These are phyloP conservation scores for Oreochromis tanganicae DNA, from an alignment of 2,113 vertebrate genomes.

Conservation along the genomic window DNA sequence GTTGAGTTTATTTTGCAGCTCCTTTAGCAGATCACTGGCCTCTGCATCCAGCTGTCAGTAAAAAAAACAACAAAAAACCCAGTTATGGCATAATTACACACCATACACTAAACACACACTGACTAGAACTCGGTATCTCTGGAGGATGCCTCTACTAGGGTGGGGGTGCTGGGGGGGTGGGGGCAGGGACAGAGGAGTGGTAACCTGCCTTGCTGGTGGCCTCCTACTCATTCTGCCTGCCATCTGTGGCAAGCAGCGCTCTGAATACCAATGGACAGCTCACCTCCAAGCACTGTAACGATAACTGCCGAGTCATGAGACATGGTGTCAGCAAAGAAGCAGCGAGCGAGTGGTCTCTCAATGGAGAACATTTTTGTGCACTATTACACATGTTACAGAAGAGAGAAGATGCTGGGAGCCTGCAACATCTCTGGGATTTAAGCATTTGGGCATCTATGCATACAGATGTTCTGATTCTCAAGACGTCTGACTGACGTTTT, in stretches of 20 bases:
- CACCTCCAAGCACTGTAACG: slow-evolving; percentile 30
- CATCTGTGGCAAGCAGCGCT: slow-evolving; percentile 35
- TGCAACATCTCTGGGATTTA: neutral
- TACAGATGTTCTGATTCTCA: neutral
- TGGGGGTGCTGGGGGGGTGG: neutral
- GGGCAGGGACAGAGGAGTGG: slow-evolving; percentile 5
- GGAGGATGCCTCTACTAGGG: slow-evolving; percentile 17
- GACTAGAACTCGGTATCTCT: slow-evolving; percentile 18
- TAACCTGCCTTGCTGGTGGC: slow-evolving; percentile 44
- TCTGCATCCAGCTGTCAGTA: slow-evolving; percentile 88
- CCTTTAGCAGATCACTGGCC: slow-evolving; percentile 87
- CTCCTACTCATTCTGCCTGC: slow-evolving; percentile 47
- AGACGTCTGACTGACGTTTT: neutral
- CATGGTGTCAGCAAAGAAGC: slow-evolving; percentile 37
- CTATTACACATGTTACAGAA: neutral
- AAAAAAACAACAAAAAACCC: neutral
- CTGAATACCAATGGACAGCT: slow-evolving; percentile 60
- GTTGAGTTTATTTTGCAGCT: slow-evolving; percentile 91
- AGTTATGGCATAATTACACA: slow-evolving; percentile 33
- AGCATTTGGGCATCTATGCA: neutral
- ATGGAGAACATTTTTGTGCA: slow-evolving; percentile 5
- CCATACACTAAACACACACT: neutral
- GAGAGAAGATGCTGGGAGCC: neutral
- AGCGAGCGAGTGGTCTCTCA: neutral
- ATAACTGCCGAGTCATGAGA: slow-evolving; percentile 40